Percentiles rank a stretch among this genome's conserved stretches.
Conservation (phyloP, 2,113 vertebrate genomes). For the Psephotus haematonotus region DNA sequence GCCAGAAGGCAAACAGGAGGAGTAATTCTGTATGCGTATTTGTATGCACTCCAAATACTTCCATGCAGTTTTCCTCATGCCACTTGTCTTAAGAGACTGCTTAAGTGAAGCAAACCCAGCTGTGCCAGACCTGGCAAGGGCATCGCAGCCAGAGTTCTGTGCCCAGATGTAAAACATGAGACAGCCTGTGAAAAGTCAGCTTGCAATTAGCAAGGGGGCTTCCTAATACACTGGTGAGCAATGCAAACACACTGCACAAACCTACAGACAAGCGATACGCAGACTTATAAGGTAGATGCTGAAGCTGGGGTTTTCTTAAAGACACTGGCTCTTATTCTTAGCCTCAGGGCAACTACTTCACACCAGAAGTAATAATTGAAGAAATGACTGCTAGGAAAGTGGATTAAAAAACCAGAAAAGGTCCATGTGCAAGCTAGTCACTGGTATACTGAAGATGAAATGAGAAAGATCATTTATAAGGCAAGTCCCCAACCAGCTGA, state of each 20-base stretch:
- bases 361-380: neutral
- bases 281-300: neutral
- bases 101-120: constrained; percentile 18
- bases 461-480: neutral
- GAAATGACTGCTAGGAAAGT: neutral
- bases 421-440: neutral
- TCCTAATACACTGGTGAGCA: neutral
- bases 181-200: neutral
- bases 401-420: neutral
- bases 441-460: neutral
- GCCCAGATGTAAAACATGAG: neutral
- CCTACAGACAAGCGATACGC: neutral
- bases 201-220: neutral
- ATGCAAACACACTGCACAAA: neutral
- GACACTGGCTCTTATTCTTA: neutral
- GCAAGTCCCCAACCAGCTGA: neutral
- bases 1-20: neutral
- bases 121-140: constrained; percentile 31
- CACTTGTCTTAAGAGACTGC: constrained; percentile 24
- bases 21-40: neutral
- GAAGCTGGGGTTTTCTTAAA: neutral
- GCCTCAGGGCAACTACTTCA: neutral
- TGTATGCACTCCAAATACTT: neutral
- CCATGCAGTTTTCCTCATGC: neutral
- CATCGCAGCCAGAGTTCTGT: neutral